These are phyloP conservation scores for Lasioglossum albipes DNA, from an alignment of 1,140 invertebrate species.

Conservation along the genomic window DNA sequence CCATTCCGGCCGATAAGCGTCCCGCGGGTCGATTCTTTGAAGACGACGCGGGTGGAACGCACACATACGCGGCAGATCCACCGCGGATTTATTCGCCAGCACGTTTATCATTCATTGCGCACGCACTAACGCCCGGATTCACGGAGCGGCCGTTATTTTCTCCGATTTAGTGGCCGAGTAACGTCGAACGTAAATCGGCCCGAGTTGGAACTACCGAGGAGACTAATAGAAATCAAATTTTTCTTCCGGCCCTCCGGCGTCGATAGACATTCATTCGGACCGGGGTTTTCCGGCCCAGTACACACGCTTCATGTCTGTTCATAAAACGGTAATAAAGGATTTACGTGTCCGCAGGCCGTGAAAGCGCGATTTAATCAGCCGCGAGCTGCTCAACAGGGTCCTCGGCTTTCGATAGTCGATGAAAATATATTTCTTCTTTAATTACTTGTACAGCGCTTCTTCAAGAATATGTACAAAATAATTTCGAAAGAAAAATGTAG, in stretches of 20 bases:
- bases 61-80: neutral
- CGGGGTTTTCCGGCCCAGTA: accelerated
- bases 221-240: neutral
- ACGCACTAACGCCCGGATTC: neutral
- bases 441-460: too few species aligned
- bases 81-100: neutral
- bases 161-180: neutral
- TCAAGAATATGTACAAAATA: too few species aligned
- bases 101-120: neutral
- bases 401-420: too few species aligned
- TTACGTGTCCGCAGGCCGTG: neutral
- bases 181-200: neutral
- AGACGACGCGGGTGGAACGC: neutral
- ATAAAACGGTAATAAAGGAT: neutral
- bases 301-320: neutral
- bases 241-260: neutral
- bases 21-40: neutral
- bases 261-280: neutral
- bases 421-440: too few species aligned
- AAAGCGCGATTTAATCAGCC: neutral
- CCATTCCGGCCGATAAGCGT: slow-evolving; percentile 4
- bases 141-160: neutral
- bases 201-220: too few species aligned
- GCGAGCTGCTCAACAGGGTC: too few species aligned
- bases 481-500: too few species aligned